Evolutionary conservation across 2,888 invertebrate species (phyloP), one percentile per base, ranked within the genome.

Genomic region (Phengaris alcon): DNA sequence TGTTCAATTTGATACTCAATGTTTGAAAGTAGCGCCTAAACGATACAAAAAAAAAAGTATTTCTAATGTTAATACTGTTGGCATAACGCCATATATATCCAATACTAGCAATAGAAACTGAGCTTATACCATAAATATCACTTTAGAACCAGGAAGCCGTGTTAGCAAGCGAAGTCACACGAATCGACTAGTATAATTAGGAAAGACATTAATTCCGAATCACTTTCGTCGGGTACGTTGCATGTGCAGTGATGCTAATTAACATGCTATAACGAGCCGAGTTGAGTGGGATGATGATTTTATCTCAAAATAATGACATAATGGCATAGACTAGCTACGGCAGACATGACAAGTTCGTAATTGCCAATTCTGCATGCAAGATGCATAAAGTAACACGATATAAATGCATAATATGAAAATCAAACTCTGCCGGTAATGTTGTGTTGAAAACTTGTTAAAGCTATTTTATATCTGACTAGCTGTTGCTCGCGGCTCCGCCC

Each of bases 291-390:
- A 73, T 75, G 76, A 68, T 74, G 80, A 80, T 79, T 73, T 76
- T 79, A 80, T 79, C 80, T 77, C 76, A 55, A 73, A 79, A 77
- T 79, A 80, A 80, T 80, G 80, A 79, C 80, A 77, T 79, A 80
- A 80, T 80, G 77, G 77, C 77, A 77, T 73, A 77, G 72, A 76
- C 76, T 78, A 52, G 74, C 85, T 82, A 83, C 83, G 85, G 84
- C 59, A 75, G 78, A 75, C 76, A 75, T 74, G 78, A 77, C 77
- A 75, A 59, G 73, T 52, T 75, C 76, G 73, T 79, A 79, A 79
- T 77, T 77, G 77, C 68, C 73, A 75, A 77, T 78, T 78, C 77
- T 51, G 77, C 79, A 77, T 78, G 76, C 79, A 55, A 77, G 76
- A 78, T 77, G 48, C 57, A 70, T 75, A 22, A 69, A 75, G 72